These are phyloP conservation scores for Drosophila virilis DNA, from an alignment of 1,140 invertebrate species.

Conservation along the genomic window DNA sequence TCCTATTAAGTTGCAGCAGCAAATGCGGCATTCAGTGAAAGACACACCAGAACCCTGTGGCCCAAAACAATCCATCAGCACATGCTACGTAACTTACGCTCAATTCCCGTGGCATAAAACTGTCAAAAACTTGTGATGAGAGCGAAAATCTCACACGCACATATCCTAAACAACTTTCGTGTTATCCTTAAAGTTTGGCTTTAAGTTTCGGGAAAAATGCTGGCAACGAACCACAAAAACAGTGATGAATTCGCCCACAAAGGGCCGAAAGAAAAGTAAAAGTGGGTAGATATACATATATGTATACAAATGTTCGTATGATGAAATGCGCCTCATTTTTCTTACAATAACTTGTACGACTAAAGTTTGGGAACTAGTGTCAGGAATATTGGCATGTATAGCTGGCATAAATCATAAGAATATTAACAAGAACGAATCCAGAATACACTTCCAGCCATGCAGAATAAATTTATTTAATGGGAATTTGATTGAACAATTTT, in stretches of 20 bases:
- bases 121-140: conserved; percentile 59
- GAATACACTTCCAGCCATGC: conserved; percentile 2
- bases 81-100: background rate
- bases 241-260: conserved; percentile 69
- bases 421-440: background rate
- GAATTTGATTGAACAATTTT: too few relatives aligned
- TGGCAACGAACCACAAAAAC: conserved; percentile 32
- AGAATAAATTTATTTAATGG: background rate
- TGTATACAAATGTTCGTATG: conserved; percentile 33
- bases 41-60: conserved; percentile 16
- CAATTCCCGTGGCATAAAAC: conserved; percentile 62
- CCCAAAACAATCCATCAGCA: conserved; percentile 63
- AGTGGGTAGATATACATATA: conserved; percentile 32
- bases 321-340: conserved; percentile 65
- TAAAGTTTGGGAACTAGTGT: conserved; percentile 48
- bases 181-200: conserved; percentile 36
- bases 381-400: background rate
- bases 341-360: conserved; percentile 51
- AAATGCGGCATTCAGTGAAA: conserved; percentile 35
- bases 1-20: conserved; percentile 23
- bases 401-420: background rate
- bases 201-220: conserved; percentile 16
- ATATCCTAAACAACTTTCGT: conserved; percentile 1
- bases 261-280: conserved; percentile 63
- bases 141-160: conserved; percentile 36